phyloP scores from a whole-genome alignment of 2,888 invertebrate genomes.

The Mythimna albipuncta region DNA sequence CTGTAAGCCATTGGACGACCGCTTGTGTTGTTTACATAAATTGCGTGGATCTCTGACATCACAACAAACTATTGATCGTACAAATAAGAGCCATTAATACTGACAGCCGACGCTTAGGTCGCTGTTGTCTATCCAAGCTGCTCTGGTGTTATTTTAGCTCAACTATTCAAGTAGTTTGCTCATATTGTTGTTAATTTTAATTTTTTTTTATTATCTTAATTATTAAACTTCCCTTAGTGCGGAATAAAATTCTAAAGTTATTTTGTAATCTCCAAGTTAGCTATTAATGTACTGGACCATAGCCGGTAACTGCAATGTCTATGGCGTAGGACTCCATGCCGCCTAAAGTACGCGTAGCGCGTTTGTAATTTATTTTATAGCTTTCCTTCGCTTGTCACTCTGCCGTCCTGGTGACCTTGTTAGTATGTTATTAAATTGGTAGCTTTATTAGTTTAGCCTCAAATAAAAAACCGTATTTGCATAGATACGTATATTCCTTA shows the following conservation, averaged over 20 bases:
- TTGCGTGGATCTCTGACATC: conserved; percentile 86
- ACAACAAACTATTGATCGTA: conserved; percentile 88
- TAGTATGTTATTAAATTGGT: conserved; percentile 46
- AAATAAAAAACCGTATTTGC: conserved; percentile 41
- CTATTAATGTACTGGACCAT: conserved; percentile 80
- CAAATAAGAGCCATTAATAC: conserved; percentile 86
- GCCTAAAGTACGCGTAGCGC: conserved; percentile 71
- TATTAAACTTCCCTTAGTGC: conserved; percentile 76
- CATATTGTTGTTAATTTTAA: conserved; percentile 88
- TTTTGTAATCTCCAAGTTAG: conserved; percentile 85
- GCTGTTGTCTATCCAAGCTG: conserved; percentile 86
- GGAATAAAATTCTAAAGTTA: conserved; percentile 82
- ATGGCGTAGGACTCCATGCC: conserved; percentile 74
- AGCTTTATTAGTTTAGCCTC: conserved; percentile 60
- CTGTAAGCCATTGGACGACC: conserved; percentile 86
- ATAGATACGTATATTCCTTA: conserved; percentile 47
- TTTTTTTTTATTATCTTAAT: conserved; percentile 78
- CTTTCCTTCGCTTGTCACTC: conserved; percentile 63
- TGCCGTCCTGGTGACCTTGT: conserved; percentile 55
- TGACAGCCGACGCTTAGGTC: conserved; percentile 76
- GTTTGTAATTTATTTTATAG: conserved; percentile 63
- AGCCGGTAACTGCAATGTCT: conserved; percentile 74
- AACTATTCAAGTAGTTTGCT: conserved; percentile 89
- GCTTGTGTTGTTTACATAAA: conserved; percentile 78
- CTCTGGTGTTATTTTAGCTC: conserved; percentile 89